These are phyloP conservation scores for Helicoverpa armigera DNA, from an alignment of 1,140 invertebrate genomes.

Conservation along the genomic window DNA sequence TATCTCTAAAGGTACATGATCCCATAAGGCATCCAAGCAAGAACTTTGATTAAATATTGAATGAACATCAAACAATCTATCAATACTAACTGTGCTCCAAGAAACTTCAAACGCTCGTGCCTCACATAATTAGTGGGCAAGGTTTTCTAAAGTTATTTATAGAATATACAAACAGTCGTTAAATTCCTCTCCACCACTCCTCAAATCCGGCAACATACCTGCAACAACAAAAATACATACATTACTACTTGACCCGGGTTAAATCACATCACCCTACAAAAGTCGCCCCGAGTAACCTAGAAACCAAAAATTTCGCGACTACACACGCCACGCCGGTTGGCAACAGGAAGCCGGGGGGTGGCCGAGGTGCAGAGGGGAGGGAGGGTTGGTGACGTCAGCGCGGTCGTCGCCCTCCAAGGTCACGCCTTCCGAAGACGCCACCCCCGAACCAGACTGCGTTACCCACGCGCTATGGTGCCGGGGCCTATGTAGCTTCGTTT, in stretches of 20 bases:
- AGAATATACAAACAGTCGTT: too few relatives aligned
- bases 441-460: constrained; percentile 37
- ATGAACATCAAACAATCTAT: too few relatives aligned
- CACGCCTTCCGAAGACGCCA: constrained; percentile 33
- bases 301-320: constrained; percentile 44
- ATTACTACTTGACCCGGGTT: constrained; percentile 13
- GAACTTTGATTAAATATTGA: too few relatives aligned
- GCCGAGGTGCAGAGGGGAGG: background rate
- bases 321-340: constrained; percentile 42
- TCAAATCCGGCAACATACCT: constrained; percentile 20
- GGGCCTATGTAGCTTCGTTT: constrained; percentile 8
- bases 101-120: too few relatives aligned
- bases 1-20: too few relatives aligned
- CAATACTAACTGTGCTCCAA: too few relatives aligned
- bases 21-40: too few relatives aligned
- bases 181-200: background rate
- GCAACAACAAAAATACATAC: constrained; percentile 31
- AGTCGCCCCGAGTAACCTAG: constrained; percentile 28
- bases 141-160: too few relatives aligned
- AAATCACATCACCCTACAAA: constrained; percentile 34
- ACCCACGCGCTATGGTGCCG: constrained; percentile 22
- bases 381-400: constrained; percentile 53
- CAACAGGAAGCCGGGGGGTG: constrained; percentile 26
- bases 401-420: constrained; percentile 49
- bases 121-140: too few relatives aligned